phyloP scores from a whole-genome alignment of 2,113 vertebrate species.

The Gymnorhina tibicen region DNA sequence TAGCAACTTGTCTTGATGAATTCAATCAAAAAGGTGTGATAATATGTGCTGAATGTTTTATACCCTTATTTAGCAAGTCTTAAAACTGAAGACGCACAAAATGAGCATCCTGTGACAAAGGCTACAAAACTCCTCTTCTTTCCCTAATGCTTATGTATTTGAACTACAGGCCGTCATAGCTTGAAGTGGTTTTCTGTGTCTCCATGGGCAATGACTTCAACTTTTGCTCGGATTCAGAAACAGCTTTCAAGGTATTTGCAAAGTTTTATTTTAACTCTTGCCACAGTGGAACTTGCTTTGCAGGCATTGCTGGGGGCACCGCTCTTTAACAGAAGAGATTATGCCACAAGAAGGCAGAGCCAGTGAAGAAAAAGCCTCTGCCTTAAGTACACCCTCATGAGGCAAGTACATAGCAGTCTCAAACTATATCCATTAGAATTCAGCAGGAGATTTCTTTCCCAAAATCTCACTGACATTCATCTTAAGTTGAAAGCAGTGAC shows the following conservation, averaged over 20 bases:
- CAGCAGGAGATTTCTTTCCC: background rate
- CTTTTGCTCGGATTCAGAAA: background rate
- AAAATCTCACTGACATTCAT: background rate
- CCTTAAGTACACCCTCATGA: background rate
- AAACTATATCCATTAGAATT: background rate
- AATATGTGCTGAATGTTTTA: constrained; percentile 17
- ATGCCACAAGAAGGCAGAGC: background rate
- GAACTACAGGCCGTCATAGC: background rate
- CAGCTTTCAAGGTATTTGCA: background rate
- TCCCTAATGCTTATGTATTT: background rate
- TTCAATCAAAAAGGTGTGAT: background rate
- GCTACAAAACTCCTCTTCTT: background rate
- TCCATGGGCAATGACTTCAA: background rate
- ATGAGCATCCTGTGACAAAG: background rate
- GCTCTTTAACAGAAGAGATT: background rate
- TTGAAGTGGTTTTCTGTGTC: background rate
- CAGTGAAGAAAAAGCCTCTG: background rate
- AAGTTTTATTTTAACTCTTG: background rate
- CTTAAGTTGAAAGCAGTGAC: background rate
- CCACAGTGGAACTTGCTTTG: background rate
- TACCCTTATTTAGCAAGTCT: background rate
- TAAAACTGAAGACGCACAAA: background rate
- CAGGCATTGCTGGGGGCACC: background rate
- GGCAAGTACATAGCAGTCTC: background rate
- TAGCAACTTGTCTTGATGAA: constrained; percentile 14